These are phyloP conservation scores for Tipula helvola DNA, from an alignment of 2,888 invertebrate genomes.

Conservation along the genomic window DNA sequence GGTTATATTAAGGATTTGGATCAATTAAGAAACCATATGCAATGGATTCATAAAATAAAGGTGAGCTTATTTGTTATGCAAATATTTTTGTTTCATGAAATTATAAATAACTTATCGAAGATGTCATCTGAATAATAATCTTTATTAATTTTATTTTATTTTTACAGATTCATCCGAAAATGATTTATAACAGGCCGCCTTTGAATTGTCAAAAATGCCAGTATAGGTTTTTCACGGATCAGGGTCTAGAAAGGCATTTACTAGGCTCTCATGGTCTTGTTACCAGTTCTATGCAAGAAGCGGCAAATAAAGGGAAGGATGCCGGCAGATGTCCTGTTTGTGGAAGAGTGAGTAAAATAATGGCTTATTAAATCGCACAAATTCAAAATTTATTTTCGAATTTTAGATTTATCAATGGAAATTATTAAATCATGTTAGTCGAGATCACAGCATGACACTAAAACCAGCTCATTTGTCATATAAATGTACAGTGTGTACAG, in stretches of 20 bases:
- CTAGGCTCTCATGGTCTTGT: slow-evolving; percentile 89
- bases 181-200: slow-evolving; percentile 89
- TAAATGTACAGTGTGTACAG: slow-evolving; percentile 90
- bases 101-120: too few species aligned
- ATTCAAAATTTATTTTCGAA: slow-evolving; percentile 11
- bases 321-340: slow-evolving; percentile 91
- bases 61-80: slow-evolving; percentile 18
- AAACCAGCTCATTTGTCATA: slow-evolving; percentile 89
- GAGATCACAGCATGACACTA: slow-evolving; percentile 81
- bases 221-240: slow-evolving; percentile 92
- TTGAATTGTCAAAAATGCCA: slow-evolving; percentile 94
- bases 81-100: background rate
- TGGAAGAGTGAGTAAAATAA: slow-evolving; percentile 61
- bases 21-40: slow-evolving; percentile 90
- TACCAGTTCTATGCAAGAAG: slow-evolving; percentile 91
- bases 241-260: slow-evolving; percentile 90
- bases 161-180: slow-evolving; percentile 71
- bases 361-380: background rate
- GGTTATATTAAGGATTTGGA: slow-evolving; percentile 93
- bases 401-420: slow-evolving; percentile 87
- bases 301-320: slow-evolving; percentile 89
- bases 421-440: slow-evolving; percentile 77
- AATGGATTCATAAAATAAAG: slow-evolving; percentile 95
- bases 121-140: background rate
- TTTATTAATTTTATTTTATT: background rate